Conservation (phyloP, 2,113 vertebrate species). For the Brachyistius frenatus region DNA sequence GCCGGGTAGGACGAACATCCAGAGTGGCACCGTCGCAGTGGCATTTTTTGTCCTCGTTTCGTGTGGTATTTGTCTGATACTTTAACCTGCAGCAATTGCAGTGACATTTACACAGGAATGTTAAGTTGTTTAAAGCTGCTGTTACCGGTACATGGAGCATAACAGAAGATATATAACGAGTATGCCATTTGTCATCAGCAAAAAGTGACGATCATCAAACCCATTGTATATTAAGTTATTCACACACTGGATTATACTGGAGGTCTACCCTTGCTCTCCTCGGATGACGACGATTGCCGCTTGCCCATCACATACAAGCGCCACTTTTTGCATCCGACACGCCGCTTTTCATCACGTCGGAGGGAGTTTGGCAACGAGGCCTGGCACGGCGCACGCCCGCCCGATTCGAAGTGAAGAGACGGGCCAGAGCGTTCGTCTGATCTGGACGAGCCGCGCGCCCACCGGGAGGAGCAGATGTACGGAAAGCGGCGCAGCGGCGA, state of each 20-base stretch:
- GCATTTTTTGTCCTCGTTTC: slow-evolving; percentile 22
- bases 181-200: not conserved
- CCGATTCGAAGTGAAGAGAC: slow-evolving; percentile 24
- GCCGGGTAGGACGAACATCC: not conserved
- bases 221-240: not conserved
- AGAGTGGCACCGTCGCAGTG: not conserved
- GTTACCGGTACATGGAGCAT: not conserved
- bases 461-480: slow-evolving; percentile 27
- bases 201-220: not conserved
- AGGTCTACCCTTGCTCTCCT: slow-evolving; percentile 22
- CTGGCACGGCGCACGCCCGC: slow-evolving; percentile 35
- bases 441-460: slow-evolving; percentile 9
- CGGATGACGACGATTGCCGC: slow-evolving; percentile 49
- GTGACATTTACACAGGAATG: slow-evolving; percentile 55
- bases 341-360: slow-evolving; percentile 65
- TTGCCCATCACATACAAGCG: slow-evolving; percentile 49
- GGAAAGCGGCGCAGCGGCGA: not conserved
- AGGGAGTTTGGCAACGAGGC: slow-evolving; percentile 49
- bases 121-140: slow-evolving; percentile 19
- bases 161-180: not conserved
- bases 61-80: slow-evolving; percentile 27
- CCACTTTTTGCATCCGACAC: slow-evolving; percentile 57
- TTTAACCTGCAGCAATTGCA: slow-evolving; percentile 26
- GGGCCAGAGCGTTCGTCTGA: slow-evolving; percentile 52
- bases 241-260: not conserved